Evolutionary conservation across 2,888 invertebrate genomes (phyloP).

Genomic region (Boloria selene): DNA sequence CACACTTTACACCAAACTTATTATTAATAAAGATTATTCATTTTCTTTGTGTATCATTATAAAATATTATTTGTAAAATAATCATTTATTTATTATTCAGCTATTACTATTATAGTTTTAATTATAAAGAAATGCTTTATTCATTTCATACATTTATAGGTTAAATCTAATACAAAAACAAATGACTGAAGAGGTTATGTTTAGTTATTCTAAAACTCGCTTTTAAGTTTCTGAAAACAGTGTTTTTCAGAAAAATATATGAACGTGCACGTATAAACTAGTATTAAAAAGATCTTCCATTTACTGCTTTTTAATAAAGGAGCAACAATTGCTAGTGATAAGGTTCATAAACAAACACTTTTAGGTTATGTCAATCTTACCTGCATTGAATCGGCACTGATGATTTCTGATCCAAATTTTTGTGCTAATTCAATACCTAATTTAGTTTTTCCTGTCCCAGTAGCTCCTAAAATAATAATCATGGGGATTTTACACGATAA

Average conservation of each 20-base stretch:
- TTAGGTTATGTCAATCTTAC: conserved; percentile 79
- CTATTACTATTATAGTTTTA: background rate
- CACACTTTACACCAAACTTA: too few relatives aligned
- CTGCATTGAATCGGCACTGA: conserved; percentile 99
- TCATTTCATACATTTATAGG: background rate
- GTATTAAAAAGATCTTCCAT: background rate
- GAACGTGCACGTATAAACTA: background rate
- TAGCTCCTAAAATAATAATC: conserved; percentile 96
- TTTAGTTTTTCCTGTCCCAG: conserved; percentile 98
- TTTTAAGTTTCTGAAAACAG: too few relatives aligned
- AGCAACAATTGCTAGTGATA: background rate
- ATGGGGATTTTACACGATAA: conserved; percentile 82
- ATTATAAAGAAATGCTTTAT: background rate
- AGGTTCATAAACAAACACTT: conserved; percentile 41
- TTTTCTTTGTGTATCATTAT: too few relatives aligned
- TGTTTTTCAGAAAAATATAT: too few relatives aligned
- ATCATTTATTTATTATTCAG: too few relatives aligned
- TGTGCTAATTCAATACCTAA: conserved; percentile 95
- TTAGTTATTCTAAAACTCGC: conserved; percentile 4
- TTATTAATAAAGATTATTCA: too few relatives aligned
- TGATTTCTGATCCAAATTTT: conserved; percentile 93
- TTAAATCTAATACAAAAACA: background rate
- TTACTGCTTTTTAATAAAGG: background rate
- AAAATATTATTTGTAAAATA: too few relatives aligned
- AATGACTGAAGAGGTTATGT: conserved; percentile 24